These are phyloP conservation scores for Acanthopagrus latus DNA, from an alignment of 2,797 vertebrate species.

Conservation along the genomic window DNA sequence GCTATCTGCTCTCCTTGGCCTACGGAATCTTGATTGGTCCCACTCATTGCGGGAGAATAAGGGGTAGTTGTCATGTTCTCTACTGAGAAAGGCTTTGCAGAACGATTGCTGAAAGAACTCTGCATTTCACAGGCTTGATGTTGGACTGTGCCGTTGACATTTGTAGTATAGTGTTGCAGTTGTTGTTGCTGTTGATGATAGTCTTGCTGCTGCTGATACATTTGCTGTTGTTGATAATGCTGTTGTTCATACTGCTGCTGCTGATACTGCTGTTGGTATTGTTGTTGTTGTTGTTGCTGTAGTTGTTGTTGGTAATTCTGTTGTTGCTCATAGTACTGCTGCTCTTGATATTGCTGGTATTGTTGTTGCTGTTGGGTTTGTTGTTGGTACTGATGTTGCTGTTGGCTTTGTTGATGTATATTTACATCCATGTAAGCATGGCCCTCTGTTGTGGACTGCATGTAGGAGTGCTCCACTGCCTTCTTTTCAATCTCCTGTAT, in stretches of 20 bases:
- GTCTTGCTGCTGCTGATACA: constrained; percentile 78
- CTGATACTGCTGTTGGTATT: constrained; percentile 75
- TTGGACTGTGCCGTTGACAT: constrained; percentile 88
- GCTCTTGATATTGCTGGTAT: constrained; percentile 79
- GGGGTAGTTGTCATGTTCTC: constrained; percentile 82
- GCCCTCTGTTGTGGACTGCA: constrained; percentile 82
- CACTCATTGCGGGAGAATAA: constrained; percentile 83
- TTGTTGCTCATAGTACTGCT: constrained; percentile 81
- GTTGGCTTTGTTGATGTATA: constrained; percentile 79
- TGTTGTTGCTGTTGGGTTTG: constrained; percentile 77
- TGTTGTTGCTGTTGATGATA: constrained; percentile 81
- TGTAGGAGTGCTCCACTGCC: constrained; percentile 73
- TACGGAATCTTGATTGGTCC: constrained; percentile 85
- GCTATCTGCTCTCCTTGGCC: constrained; percentile 93
- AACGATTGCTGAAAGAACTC: constrained; percentile 87
- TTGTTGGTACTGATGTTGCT: constrained; percentile 80
- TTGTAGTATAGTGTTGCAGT: constrained; percentile 80
- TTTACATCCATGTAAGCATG: constrained; percentile 89
- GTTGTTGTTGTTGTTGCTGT: constrained; percentile 55
- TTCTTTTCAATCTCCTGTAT: constrained; percentile 75
- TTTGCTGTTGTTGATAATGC: constrained; percentile 76
- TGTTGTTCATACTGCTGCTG: constrained; percentile 80
- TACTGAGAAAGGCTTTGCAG: constrained; percentile 90
- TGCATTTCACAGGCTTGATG: constrained; percentile 85
- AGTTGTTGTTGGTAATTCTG: constrained; percentile 75